Conservation (phyloP, 30 jellyfish, hydroid and myxozoan species). For the Hydractinia echinata region DNA sequence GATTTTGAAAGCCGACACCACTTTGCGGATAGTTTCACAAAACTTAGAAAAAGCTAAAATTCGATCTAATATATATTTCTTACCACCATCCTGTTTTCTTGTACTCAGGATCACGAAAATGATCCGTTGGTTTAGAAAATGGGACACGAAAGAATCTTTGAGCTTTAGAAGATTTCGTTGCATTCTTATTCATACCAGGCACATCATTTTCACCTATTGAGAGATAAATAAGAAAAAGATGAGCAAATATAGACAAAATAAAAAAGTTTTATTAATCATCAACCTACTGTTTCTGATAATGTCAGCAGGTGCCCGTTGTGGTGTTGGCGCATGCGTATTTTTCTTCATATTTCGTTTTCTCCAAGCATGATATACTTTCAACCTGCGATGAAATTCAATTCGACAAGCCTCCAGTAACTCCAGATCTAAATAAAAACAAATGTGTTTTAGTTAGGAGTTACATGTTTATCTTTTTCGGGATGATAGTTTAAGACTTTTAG, state of each 20-base stretch:
- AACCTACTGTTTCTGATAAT: constrained; percentile 65
- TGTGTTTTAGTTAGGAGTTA: neutral
- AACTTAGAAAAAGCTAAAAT: too few relatives aligned
- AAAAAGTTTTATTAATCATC: neutral
- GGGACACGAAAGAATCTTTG: constrained; percentile 92
- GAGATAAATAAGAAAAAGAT: neutral
- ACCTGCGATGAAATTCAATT: constrained; percentile 85
- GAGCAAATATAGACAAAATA: neutral
- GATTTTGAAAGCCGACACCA: too few relatives aligned
- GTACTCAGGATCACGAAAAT: constrained; percentile 68
- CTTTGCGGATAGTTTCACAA: too few relatives aligned
- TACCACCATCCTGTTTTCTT: constrained; percentile 90
- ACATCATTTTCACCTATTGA: constrained; percentile 36
- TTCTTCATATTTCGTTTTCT: constrained; percentile 78
- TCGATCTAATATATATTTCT: neutral
- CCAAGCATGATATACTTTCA: constrained; percentile 97
- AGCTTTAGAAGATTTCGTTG: constrained; percentile 26
- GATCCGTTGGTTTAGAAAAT: constrained; percentile 83
- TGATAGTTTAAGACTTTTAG: too few relatives aligned
- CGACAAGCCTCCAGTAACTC: constrained; percentile 90
- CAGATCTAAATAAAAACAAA: constrained; percentile 44
- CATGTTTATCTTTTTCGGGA: too few relatives aligned
- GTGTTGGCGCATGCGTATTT: constrained; percentile 43
- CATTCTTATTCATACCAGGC: constrained; percentile 17
- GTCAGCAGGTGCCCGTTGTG: constrained; percentile 96